These are phyloP conservation scores for Meteorus colon DNA, from an alignment of 2,888 invertebrate species.

Conservation along the genomic window DNA sequence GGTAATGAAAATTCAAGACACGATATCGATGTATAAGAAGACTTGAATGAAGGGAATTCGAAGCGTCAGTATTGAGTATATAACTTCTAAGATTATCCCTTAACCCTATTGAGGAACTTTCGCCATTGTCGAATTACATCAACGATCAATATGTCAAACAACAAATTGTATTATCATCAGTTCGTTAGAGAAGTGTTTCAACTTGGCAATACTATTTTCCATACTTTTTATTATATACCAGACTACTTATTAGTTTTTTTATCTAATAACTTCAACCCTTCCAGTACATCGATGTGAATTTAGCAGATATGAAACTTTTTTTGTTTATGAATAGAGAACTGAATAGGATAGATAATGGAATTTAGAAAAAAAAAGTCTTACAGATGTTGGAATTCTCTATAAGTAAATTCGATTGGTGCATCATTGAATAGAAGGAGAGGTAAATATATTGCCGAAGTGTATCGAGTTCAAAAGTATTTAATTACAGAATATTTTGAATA, in stretches of 20 bases:
- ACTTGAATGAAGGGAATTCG: not conserved
- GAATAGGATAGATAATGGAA: too few species aligned
- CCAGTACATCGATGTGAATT: too few species aligned
- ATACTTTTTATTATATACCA: not conserved
- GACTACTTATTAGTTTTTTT: not conserved
- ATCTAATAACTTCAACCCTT: too few species aligned
- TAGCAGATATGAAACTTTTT: too few species aligned
- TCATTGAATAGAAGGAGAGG: too few species aligned
- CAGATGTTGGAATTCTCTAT: too few species aligned
- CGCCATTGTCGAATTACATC: slow-evolving; percentile 2
- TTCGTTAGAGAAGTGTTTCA: not conserved
- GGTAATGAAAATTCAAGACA: slow-evolving; percentile 7
- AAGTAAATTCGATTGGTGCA: too few species aligned
- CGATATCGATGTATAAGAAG: not conserved
- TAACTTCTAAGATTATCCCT: slow-evolving; percentile 21
- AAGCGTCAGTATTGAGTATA: not conserved
- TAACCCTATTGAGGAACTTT: slow-evolving; percentile 15
- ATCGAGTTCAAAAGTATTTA: too few species aligned
- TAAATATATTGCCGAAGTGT: too few species aligned
- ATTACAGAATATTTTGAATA: too few species aligned
- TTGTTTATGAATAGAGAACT: too few species aligned
- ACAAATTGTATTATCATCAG: slow-evolving; percentile 2
- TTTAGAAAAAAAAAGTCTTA: too few species aligned
- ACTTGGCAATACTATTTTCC: not conserved
- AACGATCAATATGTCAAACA: slow-evolving; percentile 21